phyloP scores from a whole-genome alignment of 2,113 vertebrate genomes.

The Salvator merianae region DNA sequence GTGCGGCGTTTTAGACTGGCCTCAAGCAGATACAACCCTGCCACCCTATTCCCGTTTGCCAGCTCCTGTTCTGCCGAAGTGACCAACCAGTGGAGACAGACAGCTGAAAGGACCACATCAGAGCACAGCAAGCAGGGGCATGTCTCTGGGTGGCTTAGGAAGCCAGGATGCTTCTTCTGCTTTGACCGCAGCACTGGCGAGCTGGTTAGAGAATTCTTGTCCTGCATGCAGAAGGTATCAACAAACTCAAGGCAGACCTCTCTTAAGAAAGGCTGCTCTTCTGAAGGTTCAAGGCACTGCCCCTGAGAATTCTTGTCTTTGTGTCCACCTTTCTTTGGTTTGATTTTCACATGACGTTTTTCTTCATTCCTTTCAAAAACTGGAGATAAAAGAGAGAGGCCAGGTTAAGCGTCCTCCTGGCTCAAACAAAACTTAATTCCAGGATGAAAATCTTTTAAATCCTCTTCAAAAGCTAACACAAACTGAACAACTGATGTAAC shows the following conservation, averaged over 20 bases:
- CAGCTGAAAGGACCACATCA: conserved; percentile 73
- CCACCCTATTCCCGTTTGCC: conserved; percentile 26
- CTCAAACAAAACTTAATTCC: neutral
- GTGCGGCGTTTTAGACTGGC: conserved; percentile 69
- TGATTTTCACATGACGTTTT: conserved; percentile 70
- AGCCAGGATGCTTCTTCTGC: conserved; percentile 66
- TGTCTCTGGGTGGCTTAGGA: conserved; percentile 69
- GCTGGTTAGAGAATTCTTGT: conserved; percentile 52
- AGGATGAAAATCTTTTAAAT: neutral
- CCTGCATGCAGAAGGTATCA: conserved; percentile 44
- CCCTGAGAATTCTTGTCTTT: neutral
- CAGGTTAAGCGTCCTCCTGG: neutral
- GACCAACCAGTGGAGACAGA: conserved; percentile 83
- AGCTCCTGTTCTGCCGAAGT: conserved; percentile 65
- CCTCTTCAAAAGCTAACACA: neutral
- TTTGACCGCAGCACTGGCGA: conserved; percentile 73
- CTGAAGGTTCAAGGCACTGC: neutral
- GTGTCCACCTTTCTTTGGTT: conserved; percentile 75
- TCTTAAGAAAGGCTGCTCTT: conserved; percentile 75
- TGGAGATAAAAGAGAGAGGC: neutral
- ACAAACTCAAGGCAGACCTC: conserved; percentile 65
- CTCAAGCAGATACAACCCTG: conserved; percentile 67
- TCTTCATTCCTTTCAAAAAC: conserved; percentile 57
- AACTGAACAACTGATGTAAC: neutral
- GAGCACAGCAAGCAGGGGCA: conserved; percentile 84